Evolutionary conservation across 2,113 vertebrate species (phyloP).

Genomic region (Calonectris borealis): DNA sequence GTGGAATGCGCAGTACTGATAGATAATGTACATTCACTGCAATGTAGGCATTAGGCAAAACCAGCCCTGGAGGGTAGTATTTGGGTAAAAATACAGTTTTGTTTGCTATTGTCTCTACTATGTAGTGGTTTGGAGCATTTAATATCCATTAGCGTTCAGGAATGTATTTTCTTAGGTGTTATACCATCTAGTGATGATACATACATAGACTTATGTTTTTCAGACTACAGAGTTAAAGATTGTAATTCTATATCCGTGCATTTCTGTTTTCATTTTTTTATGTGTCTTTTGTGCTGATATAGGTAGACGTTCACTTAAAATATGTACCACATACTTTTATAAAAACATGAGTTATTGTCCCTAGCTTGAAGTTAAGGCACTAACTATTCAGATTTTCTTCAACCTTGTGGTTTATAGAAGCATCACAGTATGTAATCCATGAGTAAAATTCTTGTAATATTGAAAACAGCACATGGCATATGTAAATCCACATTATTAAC

Average conservation of each 20-base stretch:
- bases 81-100: conserved; percentile 72
- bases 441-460: neutral
- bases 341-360: neutral
- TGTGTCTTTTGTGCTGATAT: neutral
- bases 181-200: neutral
- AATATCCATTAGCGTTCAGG: conserved; percentile 58
- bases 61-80: conserved; percentile 68
- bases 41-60: conserved; percentile 79
- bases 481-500: neutral
- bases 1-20: conserved; percentile 64
- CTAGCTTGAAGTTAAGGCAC: neutral
- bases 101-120: conserved; percentile 68
- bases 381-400: neutral
- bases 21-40: conserved; percentile 76
- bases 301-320: neutral
- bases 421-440: neutral
- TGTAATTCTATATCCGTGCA: neutral
- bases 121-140: conserved; percentile 59
- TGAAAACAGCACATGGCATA: neutral
- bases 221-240: neutral
- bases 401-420: neutral
- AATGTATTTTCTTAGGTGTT: conserved; percentile 45
- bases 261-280: neutral
- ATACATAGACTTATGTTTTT: neutral
- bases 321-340: neutral